Percentiles rank a stretch among this genome's conserved stretches.
phyloP scores from a whole-genome alignment of 2,888 invertebrate genomes.

The Euplexia lucipara region DNA sequence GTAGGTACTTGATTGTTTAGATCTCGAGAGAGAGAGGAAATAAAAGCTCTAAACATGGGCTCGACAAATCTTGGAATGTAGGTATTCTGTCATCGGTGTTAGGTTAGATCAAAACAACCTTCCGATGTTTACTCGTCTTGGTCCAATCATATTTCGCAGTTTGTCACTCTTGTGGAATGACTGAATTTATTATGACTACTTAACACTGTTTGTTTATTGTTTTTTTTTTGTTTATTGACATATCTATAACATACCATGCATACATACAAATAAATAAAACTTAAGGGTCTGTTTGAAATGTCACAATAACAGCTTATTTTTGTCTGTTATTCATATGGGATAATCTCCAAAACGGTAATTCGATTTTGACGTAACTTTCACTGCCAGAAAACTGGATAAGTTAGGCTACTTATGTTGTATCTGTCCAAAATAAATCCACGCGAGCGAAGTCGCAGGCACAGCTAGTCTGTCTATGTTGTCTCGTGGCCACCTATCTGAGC shows the following conservation, averaged over 20 bases:
- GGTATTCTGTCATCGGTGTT: conserved; percentile 25
- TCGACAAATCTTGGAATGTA: conserved; percentile 27
- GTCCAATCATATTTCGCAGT: conserved; percentile 52
- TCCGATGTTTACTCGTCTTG: conserved; percentile 44
- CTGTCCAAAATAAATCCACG: too few relatives aligned
- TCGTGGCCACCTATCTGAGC: neutral
- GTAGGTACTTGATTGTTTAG: conserved; percentile 28
- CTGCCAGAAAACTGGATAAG: too few relatives aligned
- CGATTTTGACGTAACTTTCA: too few relatives aligned
- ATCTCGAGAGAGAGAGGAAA: conserved; percentile 17
- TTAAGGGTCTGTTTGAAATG: too few relatives aligned
- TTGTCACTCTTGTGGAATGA: conserved; percentile 45
- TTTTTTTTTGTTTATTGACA: conserved; percentile 40
- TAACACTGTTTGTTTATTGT: conserved; percentile 25
- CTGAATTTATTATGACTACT: conserved; percentile 42
- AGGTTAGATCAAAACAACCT: conserved; percentile 46
- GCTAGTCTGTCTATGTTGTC: too few relatives aligned
- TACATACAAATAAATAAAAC: too few relatives aligned
- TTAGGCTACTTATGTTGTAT: too few relatives aligned
- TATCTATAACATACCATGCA: too few relatives aligned
- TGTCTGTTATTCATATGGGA: too few relatives aligned
- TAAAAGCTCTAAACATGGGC: conserved; percentile 27
- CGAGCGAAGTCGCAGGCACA: too few relatives aligned
- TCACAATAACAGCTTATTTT: too few relatives aligned
- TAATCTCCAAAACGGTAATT: too few relatives aligned